Evolutionary conservation across 53 echinoderm and acorn worm species (phyloP), one percentile per base, ranked within the genome.

Genomic region (Luidia sarsii): DNA sequence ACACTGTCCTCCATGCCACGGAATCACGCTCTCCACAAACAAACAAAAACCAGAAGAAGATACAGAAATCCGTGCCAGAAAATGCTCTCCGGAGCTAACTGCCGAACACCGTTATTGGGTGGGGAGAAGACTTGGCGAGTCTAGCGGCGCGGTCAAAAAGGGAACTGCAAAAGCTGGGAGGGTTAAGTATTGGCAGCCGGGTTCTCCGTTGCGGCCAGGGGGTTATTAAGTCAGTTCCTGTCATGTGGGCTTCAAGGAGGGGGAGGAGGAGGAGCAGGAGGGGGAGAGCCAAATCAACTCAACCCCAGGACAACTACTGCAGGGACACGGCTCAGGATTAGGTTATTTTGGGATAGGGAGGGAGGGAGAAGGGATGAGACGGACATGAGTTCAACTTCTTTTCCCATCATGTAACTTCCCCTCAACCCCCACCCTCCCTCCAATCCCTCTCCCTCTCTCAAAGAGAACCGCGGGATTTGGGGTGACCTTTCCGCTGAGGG

Each of bases 211-310:
- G n/a, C n/a, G n/a, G n/a, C n/a, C n/a, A n/a, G 16, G 14, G 50
- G 15, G 36, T 8, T 16, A 16, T 39, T 57, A 41, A 45, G 77
- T 77, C 77, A 77, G 77, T 45, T 77, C 77, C 77, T 77, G 77
- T 77, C 77, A 77, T 77, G 77, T 77, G 77, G 31, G 61, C 18
- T 24, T 57, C 59, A 75, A 24, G 67, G 25, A 23, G 45, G 63
- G 35, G 32, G 9, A 21, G 16, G 18, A 20, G 35, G 63, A 36
- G 1, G 41, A 41, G 41, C n/a, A n/a, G n/a, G n/a, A n/a, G n/a
- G n/a, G n/a, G n/a, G n/a, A n/a, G n/a, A n/a, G n/a, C n/a, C n/a
- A n/a, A n/a, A n/a, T n/a, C n/a, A n/a, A n/a, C n/a, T n/a, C n/a
- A n/a, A n/a, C n/a, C n/a, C n/a, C n/a, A n/a, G n/a, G n/a, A n/a